Evolutionary conservation across 2,888 invertebrate species (phyloP), one percentile per base, ranked within the genome.

Genomic region (Diadromus collaris): DNA sequence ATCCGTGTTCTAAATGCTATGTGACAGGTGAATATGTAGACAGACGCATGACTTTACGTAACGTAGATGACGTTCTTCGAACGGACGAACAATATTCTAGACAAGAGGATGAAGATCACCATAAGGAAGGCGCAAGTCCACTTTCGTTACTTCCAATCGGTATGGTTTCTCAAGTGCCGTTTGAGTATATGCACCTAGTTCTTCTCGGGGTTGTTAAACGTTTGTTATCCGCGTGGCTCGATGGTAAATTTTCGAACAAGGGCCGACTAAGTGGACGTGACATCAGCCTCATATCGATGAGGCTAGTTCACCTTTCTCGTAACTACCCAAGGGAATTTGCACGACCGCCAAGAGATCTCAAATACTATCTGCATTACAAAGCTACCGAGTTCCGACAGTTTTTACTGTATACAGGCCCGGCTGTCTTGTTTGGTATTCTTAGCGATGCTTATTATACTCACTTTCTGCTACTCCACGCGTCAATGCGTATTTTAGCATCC

Each of bases 361-460:
- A 74, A 6, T 38, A 68, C 27, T 68, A 58, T 68, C 4, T n/a
- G 4, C 51, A 27, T 9, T 85, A 75, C 51, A 84, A 85, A 77
- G 83, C 82, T n/a, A 85, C 86, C 1, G 32, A 32, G 32, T 32
- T 32, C 6, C 32, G 32, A 32, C 32, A 32, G 82, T 78, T 85
- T 58, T 65, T 85, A 4, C 51, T 84, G 16, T 86, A 85, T 68
- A 79, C 81, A 29, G 34, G 6, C 32, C 32, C 32, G 32, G 32
- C 6, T 32, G 32, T 32, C 32, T 32, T 32, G 6, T 32, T 32
- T 32, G 32, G 32, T 32, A 68, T 80, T 58, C 48, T 79, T 6
- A 24, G 3, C 68, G 64, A 76, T 7, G 74, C 79, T 7, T 5
- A 3, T 27, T 72, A 32, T 10, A 5, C 44, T 6, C 74, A 74